phyloP scores from a whole-genome alignment of 2,797 vertebrate species.

The Aselliscus stoliczkanus region DNA sequence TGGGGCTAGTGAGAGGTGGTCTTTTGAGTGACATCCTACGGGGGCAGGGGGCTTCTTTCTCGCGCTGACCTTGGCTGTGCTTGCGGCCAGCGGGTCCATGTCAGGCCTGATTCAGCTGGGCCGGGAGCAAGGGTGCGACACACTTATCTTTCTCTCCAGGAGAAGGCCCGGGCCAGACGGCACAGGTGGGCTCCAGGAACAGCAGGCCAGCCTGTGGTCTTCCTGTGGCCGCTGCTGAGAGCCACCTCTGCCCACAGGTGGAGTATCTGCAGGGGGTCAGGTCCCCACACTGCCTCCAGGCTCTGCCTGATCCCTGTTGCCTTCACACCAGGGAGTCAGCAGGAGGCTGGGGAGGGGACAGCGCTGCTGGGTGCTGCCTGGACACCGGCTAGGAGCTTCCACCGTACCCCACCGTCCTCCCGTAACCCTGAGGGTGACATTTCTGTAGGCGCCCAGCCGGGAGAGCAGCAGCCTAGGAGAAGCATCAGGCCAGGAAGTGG shows the following conservation, averaged over 20 bases:
- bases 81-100: not conserved
- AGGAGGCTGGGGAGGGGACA: not conserved
- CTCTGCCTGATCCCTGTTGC: not conserved
- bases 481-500: not conserved
- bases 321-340: not conserved
- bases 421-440: not conserved
- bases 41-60: not conserved
- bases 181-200: not conserved
- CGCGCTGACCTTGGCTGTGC: not conserved
- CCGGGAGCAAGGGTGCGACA: fast-evolving
- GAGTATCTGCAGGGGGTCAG: fast-evolving
- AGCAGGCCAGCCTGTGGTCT: not conserved
- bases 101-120: no score
- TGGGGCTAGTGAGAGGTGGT: not conserved
- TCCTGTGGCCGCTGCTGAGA: fast-evolving
- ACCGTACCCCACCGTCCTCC: fast-evolving
- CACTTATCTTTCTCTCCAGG: not conserved
- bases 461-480: not conserved
- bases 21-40: not conserved
- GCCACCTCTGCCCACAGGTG: fast-evolving
- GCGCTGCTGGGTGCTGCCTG: fast-evolving
- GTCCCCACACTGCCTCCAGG: fast-evolving
- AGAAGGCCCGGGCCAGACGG: not conserved
- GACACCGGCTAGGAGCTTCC: fast-evolving
- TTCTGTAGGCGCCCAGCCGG: fast-evolving